Evolutionary conservation across 2,797 vertebrate species (phyloP).

Genomic region (Poeciliopsis presidionis): DNA sequence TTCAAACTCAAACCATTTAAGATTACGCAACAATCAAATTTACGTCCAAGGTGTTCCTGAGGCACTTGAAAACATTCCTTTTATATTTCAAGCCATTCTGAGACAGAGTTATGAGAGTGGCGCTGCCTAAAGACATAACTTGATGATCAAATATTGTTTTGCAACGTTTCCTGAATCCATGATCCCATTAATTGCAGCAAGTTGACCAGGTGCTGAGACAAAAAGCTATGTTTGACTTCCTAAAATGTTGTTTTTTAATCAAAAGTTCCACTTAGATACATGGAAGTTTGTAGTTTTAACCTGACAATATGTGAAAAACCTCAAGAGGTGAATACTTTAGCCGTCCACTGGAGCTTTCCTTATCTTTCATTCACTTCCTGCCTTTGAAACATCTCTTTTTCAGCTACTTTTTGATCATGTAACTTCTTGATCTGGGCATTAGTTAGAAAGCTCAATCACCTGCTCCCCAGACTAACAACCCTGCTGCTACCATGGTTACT

Average conservation of each 20-base stretch:
- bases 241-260: background rate
- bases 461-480: background rate
- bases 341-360: background rate
- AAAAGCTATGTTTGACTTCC: background rate
- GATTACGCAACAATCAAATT: background rate
- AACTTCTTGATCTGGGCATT: conserved; percentile 6
- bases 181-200: background rate
- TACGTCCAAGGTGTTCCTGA: background rate
- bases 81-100: background rate
- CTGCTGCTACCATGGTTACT: background rate
- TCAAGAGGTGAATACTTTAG: background rate
- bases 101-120: background rate
- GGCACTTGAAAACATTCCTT: background rate
- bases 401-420: background rate
- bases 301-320: background rate
- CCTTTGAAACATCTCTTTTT: too few relatives aligned
- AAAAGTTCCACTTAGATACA: background rate
- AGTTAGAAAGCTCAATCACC: conserved; percentile 4
- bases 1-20: background rate
- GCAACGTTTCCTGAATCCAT: background rate
- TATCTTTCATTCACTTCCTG: background rate
- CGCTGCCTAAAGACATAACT: background rate
- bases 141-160: background rate
- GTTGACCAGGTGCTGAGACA: background rate
- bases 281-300: background rate